These are phyloP conservation scores for Petroica traversi DNA, from an alignment of 2,113 vertebrate genomes.

Conservation along the genomic window DNA sequence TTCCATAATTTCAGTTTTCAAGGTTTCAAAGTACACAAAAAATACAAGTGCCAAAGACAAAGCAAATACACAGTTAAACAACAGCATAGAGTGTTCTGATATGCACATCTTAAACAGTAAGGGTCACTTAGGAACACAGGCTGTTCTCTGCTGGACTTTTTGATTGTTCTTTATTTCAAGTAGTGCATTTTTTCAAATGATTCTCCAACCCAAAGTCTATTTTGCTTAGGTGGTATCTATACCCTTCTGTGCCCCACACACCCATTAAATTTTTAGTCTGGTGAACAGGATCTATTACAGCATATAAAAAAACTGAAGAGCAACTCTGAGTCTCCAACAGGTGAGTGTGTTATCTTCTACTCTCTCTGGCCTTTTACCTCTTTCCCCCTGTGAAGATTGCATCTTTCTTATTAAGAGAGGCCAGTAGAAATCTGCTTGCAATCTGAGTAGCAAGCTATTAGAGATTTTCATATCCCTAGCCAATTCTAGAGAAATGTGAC, in stretches of 20 bases:
- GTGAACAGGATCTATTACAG: not conserved
- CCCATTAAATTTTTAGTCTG: not conserved
- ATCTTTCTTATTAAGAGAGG: not conserved
- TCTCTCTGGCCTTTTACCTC: not conserved
- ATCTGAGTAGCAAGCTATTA: not conserved
- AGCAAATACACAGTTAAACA: not conserved
- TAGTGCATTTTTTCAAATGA: fast-evolving
- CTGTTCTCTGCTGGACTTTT: not conserved
- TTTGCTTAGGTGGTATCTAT: not conserved
- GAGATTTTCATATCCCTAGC: not conserved
- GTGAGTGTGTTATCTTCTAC: not conserved
- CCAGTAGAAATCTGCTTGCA: not conserved
- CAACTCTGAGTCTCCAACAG: not conserved
- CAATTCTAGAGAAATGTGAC: not conserved
- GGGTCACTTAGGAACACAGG: not conserved
- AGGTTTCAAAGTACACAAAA: not conserved
- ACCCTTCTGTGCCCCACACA: not conserved
- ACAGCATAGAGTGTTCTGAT: not conserved
- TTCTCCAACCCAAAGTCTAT: not conserved
- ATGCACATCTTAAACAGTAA: not conserved
- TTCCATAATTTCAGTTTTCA: not conserved
- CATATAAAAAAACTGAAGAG: not conserved
- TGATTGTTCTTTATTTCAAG: not conserved
- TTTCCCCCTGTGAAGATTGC: not conserved
- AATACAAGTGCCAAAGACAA: not conserved